Percentiles rank a stretch among this genome's conserved stretches.
Evolutionary conservation across 2,888 invertebrate species (phyloP).

Genomic region (Aproaerema taeniolella): DNA sequence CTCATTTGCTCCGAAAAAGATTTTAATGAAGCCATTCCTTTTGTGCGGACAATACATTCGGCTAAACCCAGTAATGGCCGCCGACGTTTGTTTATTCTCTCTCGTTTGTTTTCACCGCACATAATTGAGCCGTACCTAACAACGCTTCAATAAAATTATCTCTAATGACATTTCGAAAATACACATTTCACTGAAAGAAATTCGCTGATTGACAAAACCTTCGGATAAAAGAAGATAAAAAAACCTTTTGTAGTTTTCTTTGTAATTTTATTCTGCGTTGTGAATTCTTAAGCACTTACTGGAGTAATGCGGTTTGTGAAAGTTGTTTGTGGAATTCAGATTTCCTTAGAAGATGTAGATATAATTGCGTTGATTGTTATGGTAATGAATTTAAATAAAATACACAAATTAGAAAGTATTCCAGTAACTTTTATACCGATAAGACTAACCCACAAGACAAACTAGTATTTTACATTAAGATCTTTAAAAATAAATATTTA

Average conservation of each 20-base stretch:
- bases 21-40: conserved; percentile 16
- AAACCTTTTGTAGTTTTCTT: neutral
- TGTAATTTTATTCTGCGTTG: too few species aligned
- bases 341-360: too few species aligned
- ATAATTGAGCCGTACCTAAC: conserved; percentile 29
- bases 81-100: conserved; percentile 42
- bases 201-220: neutral
- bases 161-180: neutral
- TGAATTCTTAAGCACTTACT: too few species aligned
- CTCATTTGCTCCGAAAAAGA: neutral
- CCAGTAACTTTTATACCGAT: too few species aligned
- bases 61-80: conserved; percentile 42
- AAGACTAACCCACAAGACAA: too few species aligned
- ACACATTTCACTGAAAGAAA: neutral
- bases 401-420: too few species aligned
- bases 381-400: too few species aligned
- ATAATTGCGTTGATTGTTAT: too few species aligned
- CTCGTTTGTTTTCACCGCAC: conserved; percentile 29
- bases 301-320: too few species aligned
- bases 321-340: too few species aligned
- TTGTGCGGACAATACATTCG: conserved; percentile 2
- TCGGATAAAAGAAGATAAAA: neutral
- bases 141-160: conserved; percentile 7
- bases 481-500: too few species aligned
- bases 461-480: too few species aligned